Percentiles rank a stretch among this genome's conserved stretches.
Conservation (phyloP, 2,797 vertebrate genomes). For the Hirundo rustica region DNA sequence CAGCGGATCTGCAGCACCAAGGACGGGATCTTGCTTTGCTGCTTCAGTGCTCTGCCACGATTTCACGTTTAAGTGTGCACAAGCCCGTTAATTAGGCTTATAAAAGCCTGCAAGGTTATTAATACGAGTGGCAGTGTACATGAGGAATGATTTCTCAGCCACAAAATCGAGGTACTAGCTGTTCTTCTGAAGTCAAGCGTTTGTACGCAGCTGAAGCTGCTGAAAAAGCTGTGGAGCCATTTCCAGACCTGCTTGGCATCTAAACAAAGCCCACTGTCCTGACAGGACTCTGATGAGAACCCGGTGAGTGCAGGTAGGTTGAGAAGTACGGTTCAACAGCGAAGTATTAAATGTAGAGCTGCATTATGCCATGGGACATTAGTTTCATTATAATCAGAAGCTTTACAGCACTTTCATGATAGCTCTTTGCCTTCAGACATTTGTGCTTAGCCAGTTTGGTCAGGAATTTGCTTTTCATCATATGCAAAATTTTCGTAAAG, state of each 20-base stretch:
- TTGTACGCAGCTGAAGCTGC: background rate
- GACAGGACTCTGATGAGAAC: constrained; percentile 13
- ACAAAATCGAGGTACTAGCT: background rate
- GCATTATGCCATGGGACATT: constrained; percentile 10
- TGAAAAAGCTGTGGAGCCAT: constrained; percentile 28
- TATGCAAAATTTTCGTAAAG: background rate
- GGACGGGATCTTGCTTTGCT: background rate
- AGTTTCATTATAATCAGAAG: constrained; percentile 5
- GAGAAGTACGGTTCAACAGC: background rate
- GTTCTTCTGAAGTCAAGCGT: background rate
- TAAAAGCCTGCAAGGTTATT: background rate
- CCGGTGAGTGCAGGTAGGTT: background rate
- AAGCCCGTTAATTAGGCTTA: background rate
- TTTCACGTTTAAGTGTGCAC: background rate
- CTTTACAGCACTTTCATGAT: background rate
- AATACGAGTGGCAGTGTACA: background rate
- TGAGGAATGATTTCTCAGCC: background rate
- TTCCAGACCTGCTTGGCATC: background rate
- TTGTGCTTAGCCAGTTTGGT: background rate
- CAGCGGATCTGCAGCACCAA: background rate
- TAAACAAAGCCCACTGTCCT: constrained; percentile 14
- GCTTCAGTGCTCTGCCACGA: background rate
- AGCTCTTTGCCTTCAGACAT: constrained; percentile 7
- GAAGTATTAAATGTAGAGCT: background rate
- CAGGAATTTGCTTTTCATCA: background rate